phyloP scores from a whole-genome alignment of 2,888 invertebrate species.

The Matsumyia berberina region DNA sequence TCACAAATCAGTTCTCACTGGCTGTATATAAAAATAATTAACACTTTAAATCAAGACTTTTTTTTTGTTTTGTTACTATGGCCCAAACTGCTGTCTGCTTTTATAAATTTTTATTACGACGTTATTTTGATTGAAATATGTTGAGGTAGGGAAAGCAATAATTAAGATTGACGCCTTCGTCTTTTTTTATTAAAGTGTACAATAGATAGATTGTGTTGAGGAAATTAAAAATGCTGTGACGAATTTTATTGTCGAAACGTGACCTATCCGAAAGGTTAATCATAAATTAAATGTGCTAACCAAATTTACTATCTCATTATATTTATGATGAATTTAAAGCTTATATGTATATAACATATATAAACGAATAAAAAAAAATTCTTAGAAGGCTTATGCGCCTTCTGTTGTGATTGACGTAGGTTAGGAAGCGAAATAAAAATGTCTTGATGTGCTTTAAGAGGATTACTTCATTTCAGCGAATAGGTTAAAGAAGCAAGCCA shows the following conservation, averaged over 20 bases:
- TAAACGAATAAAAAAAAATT: constrained; percentile 7
- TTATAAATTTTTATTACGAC: not conserved
- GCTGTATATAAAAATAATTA: not conserved
- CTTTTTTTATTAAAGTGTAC: constrained; percentile 4
- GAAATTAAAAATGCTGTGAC: constrained; percentile 26
- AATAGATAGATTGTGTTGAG: constrained; percentile 8
- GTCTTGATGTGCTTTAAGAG: not conserved
- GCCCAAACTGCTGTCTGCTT: not conserved
- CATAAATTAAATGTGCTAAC: constrained; percentile 33
- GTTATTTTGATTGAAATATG: not conserved
- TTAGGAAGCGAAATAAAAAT: not conserved
- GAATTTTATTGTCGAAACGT: constrained; percentile 32
- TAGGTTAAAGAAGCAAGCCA: not conserved
- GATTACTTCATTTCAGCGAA: constrained; percentile 15
- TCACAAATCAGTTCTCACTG: not conserved
- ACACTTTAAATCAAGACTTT: not conserved
- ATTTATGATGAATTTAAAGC: constrained; percentile 25
- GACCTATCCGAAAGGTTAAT: constrained; percentile 20
- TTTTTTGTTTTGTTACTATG: not conserved
- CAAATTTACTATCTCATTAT: constrained; percentile 21
- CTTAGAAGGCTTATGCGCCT: constrained; percentile 1
- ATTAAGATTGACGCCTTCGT: not conserved
- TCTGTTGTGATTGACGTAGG: constrained; percentile 8
- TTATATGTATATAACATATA: not conserved
- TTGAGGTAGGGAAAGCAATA: constrained; percentile 2